These are phyloP conservation scores for Perodicticus potto DNA, from an alignment of 2,797 vertebrate species.

Conservation along the genomic window DNA sequence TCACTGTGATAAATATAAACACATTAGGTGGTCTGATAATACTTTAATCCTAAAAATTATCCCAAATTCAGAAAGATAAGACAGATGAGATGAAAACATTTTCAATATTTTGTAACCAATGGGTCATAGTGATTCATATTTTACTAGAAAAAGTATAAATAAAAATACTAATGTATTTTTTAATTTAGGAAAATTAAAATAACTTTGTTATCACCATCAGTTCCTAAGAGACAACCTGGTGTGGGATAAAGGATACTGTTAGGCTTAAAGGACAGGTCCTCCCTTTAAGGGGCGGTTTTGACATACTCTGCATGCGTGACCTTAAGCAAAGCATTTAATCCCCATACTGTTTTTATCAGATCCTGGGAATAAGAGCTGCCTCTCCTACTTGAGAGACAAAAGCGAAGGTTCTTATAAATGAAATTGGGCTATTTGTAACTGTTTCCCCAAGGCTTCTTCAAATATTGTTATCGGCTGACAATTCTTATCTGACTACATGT, in stretches of 20 bases:
- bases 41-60: slow-evolving; percentile 35
- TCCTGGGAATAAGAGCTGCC: not conserved
- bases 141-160: not conserved
- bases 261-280: not conserved
- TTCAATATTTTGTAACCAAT: slow-evolving; percentile 14
- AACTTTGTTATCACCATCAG: not conserved
- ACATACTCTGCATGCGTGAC: not conserved
- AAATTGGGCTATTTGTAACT: not conserved
- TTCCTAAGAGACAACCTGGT: not conserved
- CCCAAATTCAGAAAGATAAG: not conserved
- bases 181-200: slow-evolving; percentile 35
- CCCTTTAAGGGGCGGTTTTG: not conserved
- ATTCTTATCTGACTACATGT: slow-evolving; percentile 36
- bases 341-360: not conserved
- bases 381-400: not conserved
- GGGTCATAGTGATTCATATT: not conserved
- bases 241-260: not conserved
- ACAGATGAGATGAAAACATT: slow-evolving; percentile 19
- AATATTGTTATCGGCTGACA: not conserved
- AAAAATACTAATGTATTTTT: slow-evolving; percentile 5
- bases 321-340: not conserved
- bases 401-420: not conserved
- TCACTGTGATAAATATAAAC: not conserved
- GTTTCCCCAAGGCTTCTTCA: not conserved
- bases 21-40: not conserved